Base-by-base conservation (phyloP, 2,888 invertebrate species). In the Morinoia aosen region DNA sequence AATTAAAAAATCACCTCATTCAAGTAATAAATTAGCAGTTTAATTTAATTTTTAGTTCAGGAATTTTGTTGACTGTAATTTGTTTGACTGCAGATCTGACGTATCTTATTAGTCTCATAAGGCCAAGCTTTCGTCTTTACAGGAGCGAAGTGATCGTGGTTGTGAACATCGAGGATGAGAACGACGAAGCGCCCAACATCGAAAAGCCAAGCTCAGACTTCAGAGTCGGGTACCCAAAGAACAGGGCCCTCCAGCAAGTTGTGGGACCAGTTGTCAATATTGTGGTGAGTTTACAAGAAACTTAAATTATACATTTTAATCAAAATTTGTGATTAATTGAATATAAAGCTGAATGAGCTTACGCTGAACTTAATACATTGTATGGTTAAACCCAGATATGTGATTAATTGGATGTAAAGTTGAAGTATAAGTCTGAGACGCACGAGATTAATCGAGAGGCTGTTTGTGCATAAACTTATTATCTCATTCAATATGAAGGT, bases 221-320 rank as follows among this genome's bases (percentile, higher is more conserved):
- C 40, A 16, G 33, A 33, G 40, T 95, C 19, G 95, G 95, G 39
- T 96, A 96, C 95, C 96, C 96, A 0, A 93, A 25, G 40, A 94
- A 96, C 94, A 40, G 57, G 88, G 95, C 64, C 88, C 95, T 96
- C 8, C 95, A 95, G 88, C 91, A 61, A 93, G 95, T 95, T 25
- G 96, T 95, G 76, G 96, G 96, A 5, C 96, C 96, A 2, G 96
- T 96, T 56, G 90, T 95, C 93, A 95, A 93, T 5, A 94, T 95
- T 16, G 58, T 94, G 95, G 96, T 96, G n/a, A 88, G 95, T 8
- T 39, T 33, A 25, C 19, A 76, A 14, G 40, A 40, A 14, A 40
- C 19, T 48, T n/a, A 19, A 39, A 58, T 91, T 11, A 76, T 5
- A 16, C 61, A 76, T 25, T 33, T 7, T 33, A 40, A 93, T 48